Evolutionary conservation across 1,140 invertebrate genomes (phyloP), one percentile per base, ranked within the genome.

Genomic region (Thalassaphorura encarpata): DNA sequence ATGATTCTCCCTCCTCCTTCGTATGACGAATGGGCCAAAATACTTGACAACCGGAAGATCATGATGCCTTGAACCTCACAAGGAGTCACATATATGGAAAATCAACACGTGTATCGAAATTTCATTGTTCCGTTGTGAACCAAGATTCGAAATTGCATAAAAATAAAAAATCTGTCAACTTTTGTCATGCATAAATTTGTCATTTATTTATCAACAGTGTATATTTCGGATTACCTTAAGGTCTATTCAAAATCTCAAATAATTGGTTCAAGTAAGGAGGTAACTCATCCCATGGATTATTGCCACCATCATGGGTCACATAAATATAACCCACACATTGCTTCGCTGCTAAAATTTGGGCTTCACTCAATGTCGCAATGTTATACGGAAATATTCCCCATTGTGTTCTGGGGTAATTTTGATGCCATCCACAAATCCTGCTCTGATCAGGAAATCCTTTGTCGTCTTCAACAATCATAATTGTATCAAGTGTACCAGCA

Each of bases 241-340:
- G n/a, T n/a, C n/a, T n/a, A n/a, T n/a, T n/a, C 27, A 60, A 33
- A 11, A 55, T 18, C n/a, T 31, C 29, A 54, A 60, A 60, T 15
- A 60, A 18, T 15, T 55, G 27, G 18, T 28, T 2, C 23, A 60
- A 50, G 27, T 60, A 60, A 0, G 33, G 23, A 2, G 58, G 58
- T 24, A 61, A 39, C 5, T 41, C 40, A 24, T 61, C 60, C 60
- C 60, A 61, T 1, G 60, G 60, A 50, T 61, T 61, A n/a, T 23
- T 26, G 3, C 41, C 31, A 16, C 15, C 19, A 39, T 61, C 60
- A 24, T 56, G 18, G 4, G 60, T 61, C 1, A 54, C 45, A 52
- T 61, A 61, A 54, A 61, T 57, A 16, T 43, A 61, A 13, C 46
- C 50, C 18, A 53, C 47, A 40, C 50, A 54, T 23, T 46, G 33